Evolutionary conservation across 2,797 vertebrate species (phyloP).

Genomic region (Enteromius anoplus): DNA sequence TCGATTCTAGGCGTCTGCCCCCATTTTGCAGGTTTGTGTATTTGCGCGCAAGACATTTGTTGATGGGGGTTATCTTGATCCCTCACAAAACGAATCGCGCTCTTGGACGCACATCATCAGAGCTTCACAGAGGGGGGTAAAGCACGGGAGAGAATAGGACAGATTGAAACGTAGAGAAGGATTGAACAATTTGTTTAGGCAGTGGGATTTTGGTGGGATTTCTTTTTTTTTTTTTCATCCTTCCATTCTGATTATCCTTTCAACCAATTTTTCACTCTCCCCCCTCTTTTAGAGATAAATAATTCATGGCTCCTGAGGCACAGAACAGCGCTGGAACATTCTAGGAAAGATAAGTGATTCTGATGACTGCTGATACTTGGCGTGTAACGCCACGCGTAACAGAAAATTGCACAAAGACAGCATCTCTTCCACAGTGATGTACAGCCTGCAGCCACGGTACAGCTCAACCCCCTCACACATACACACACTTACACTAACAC

Average conservation of each 20-base stretch:
- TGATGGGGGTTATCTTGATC: conserved; percentile 4
- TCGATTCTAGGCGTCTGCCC: conserved; percentile 41
- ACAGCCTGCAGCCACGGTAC: conserved; percentile 24
- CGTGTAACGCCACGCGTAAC: conserved; percentile 22
- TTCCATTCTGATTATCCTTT: conserved; percentile 53
- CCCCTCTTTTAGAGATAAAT: conserved; percentile 42
- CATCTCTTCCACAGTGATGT: conserved; percentile 34
- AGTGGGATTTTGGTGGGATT: conserved; percentile 55
- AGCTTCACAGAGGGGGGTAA: conserved; percentile 29
- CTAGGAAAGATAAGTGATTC: conserved; percentile 53
- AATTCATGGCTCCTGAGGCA: conserved; percentile 38
- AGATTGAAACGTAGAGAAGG: conserved; percentile 33
- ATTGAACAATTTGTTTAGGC: conserved; percentile 30
- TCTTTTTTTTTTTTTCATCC: conserved; percentile 22
- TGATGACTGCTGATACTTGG: conserved; percentile 50
- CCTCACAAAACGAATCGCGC: background rate
- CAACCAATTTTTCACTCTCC: conserved; percentile 17
- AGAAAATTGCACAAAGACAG: conserved; percentile 39
- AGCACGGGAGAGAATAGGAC: conserved; percentile 20
- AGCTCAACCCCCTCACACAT: conserved; percentile 6
- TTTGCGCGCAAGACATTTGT: background rate
- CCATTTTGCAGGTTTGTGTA: conserved; percentile 16
- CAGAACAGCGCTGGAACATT: conserved; percentile 37
- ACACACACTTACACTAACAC: no score
- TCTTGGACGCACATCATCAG: conserved; percentile 11